Base-by-base conservation (phyloP, 2,113 vertebrate genomes). In the Dermatemys mawii region DNA sequence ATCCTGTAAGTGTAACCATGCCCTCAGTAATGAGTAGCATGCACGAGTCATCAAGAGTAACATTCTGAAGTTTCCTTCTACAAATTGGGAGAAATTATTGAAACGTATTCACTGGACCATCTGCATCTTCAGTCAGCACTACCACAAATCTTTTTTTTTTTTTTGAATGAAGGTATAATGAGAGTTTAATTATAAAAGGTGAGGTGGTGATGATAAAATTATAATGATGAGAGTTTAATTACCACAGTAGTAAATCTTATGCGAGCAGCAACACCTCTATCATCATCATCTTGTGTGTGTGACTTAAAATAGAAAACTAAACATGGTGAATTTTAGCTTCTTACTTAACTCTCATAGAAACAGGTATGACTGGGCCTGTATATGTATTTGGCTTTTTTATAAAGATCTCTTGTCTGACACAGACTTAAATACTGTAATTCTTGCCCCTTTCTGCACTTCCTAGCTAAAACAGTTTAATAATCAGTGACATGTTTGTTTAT, bases 351-450 rank as follows among this genome's bases (percentile, higher is more conserved):
- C 44, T 44, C 46, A 27, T 54, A 32, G 48, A 91, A 70, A 46
- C 11, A 12, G 48, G 70, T 16, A 48, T 17, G 41, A 49, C 83
- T 51, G 78, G 7, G 51, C 24, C 86, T 75, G 67, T 35, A 16
- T n/a, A 32, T 3, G 50, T 73, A 17, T n/a, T 41, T 3, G 35
- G 63, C 49, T 78, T 70, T 70, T 70, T 84, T 51, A 86, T 26
- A 22, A 51, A 55, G 54, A 89, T 76, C 50, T 81, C 49, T 95
- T 49, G 89, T 81, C 78, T 90, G 88, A 90, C 84, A 92, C 50
- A 81, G 92, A 95, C 84, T 89, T 84, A 60, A 94, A 89, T n/a
- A 50, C 76, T 6, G 11, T 83, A 90, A 94, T 90, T 89, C 81
- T 41, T 70, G 67, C 67, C 88, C 73, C 75, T 22, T 73, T 91